phyloP scores from a whole-genome alignment of 2,797 vertebrate genomes.

The Mycteria americana region DNA sequence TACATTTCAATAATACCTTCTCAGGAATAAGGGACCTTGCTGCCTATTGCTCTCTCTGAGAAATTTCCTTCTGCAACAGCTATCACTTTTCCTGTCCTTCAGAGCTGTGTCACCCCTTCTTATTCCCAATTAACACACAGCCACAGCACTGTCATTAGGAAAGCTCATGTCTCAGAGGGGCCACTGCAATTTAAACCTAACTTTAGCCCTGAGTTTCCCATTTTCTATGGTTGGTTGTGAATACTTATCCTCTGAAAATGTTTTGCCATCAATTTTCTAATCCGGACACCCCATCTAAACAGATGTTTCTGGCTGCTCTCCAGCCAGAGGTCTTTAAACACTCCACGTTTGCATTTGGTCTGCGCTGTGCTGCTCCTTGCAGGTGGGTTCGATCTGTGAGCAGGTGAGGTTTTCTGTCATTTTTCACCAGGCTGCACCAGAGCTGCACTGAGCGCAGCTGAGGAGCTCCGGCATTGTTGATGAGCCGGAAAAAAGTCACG shows the following conservation, averaged over 20 bases:
- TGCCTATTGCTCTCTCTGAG: not conserved
- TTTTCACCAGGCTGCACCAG: not conserved
- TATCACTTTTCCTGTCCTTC: not conserved
- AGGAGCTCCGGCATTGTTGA: not conserved
- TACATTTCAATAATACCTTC: not conserved
- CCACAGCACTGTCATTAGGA: not conserved
- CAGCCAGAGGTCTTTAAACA: not conserved
- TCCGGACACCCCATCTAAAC: not conserved
- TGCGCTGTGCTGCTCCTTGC: not conserved
- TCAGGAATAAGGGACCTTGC: not conserved
- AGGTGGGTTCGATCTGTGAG: not conserved
- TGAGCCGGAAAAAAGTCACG: not conserved
- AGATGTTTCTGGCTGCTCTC: not conserved
- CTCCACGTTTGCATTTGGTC: accelerated
- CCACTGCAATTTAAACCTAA: not conserved
- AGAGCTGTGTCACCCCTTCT: not conserved
- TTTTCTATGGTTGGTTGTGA: not conserved
- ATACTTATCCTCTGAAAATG: not conserved
- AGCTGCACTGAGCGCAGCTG: not conserved
- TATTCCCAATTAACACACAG: not conserved
- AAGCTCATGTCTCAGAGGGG: not conserved
- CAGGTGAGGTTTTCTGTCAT: not conserved
- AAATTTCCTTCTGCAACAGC: not conserved
- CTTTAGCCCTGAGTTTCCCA: not conserved
- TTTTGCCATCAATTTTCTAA: not conserved